phyloP scores from a whole-genome alignment of 1,140 invertebrate genomes.

The Mercenaria mercenaria region DNA sequence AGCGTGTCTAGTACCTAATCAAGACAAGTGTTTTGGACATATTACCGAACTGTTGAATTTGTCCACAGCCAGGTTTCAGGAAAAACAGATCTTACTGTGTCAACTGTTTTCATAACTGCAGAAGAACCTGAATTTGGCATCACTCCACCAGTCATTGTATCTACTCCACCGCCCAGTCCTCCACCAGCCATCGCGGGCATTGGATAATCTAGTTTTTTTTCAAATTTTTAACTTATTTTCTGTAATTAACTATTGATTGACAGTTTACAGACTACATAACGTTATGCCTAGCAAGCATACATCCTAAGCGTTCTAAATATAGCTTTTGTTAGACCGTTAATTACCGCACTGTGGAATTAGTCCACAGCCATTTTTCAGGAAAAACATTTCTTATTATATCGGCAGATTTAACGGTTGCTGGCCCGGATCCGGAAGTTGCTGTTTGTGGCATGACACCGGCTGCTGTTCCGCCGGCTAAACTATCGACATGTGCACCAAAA shows the following conservation, averaged over 20 bases:
- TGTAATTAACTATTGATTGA: too few relatives aligned
- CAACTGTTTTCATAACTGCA: slow-evolving; percentile 62
- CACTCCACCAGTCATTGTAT: not conserved
- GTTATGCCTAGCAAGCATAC: too few relatives aligned
- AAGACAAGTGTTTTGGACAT: too few relatives aligned
- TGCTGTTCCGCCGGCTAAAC: not conserved
- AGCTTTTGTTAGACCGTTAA: too few relatives aligned
- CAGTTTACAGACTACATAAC: too few relatives aligned
- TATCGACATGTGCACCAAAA: slow-evolving; percentile 17
- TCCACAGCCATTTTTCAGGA: slow-evolving; percentile 87
- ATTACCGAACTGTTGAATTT: slow-evolving; percentile 78
- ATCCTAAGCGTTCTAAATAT: too few relatives aligned
- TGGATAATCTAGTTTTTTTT: not conserved
- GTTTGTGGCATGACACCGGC: not conserved
- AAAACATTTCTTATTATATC: slow-evolving; percentile 85
- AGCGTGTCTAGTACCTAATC: too few relatives aligned
- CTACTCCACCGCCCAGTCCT: not conserved
- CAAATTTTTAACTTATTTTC: too few relatives aligned
- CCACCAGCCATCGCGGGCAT: not conserved
- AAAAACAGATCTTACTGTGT: slow-evolving; percentile 85
- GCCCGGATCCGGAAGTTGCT: not conserved
- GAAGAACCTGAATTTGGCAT: not conserved
- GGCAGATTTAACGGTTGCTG: slow-evolving; percentile 60
- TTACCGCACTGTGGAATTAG: slow-evolving; percentile 80
- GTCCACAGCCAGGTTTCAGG: slow-evolving; percentile 87